These are phyloP conservation scores for Brachyrhaphis roseni DNA, from an alignment of 2,797 vertebrate genomes.

Conservation along the genomic window DNA sequence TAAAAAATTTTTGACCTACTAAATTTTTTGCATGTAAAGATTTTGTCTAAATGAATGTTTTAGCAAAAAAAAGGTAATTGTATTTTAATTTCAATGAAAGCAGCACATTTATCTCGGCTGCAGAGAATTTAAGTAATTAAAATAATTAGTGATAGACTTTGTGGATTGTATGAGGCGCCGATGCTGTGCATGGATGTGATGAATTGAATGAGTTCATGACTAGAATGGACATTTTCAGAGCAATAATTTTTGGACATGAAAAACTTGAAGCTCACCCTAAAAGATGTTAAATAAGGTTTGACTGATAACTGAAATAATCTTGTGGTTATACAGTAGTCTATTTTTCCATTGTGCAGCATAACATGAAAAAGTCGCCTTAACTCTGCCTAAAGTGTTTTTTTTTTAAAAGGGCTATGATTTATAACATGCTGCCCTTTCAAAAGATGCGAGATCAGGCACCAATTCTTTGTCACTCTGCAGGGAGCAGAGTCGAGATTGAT, in stretches of 20 bases:
- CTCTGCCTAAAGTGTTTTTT: not conserved
- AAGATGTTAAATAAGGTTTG: not conserved
- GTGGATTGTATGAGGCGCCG: not conserved
- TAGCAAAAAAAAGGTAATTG: not conserved
- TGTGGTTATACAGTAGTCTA: not conserved
- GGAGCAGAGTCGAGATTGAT: conserved; percentile 4
- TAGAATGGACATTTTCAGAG: not conserved
- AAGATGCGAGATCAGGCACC: not conserved
- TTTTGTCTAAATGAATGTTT: not conserved
- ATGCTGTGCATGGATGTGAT: not conserved
- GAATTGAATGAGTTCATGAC: not conserved
- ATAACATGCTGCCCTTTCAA: not conserved
- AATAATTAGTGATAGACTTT: not conserved
- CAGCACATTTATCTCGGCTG: not conserved
- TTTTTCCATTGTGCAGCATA: not conserved
- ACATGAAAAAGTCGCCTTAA: not conserved
- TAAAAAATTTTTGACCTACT: not conserved
- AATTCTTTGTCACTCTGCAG: conserved; percentile 11
- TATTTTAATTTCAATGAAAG: not conserved
- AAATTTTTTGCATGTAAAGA: not conserved
- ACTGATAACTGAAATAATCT: not conserved
- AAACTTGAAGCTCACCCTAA: not conserved
- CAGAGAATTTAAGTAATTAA: not conserved
- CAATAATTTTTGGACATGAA: not conserved
- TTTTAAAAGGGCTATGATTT: not conserved